Conservation (phyloP, 2,797 vertebrate genomes). For the Benthosema pterotum region DNA sequence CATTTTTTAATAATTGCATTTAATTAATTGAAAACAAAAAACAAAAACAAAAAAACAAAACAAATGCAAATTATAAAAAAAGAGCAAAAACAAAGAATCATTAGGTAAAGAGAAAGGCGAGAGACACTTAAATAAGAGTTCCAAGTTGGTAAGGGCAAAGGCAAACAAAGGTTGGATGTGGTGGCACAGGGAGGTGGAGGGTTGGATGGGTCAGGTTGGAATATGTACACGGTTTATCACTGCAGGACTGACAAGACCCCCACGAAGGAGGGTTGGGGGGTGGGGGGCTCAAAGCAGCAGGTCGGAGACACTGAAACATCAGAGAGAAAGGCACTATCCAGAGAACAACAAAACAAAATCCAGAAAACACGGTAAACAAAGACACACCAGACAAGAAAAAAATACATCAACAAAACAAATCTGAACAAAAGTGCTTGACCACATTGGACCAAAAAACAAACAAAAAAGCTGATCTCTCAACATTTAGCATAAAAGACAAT, state of each 20-base stretch:
- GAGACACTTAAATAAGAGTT: slow-evolving; percentile 83
- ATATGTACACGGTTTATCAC: slow-evolving; percentile 74
- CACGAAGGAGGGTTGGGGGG: slow-evolving; percentile 9
- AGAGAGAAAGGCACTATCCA: slow-evolving; percentile 95
- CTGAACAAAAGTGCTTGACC: slow-evolving; percentile 80
- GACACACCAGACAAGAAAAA: slow-evolving; percentile 43
- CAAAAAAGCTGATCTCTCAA: slow-evolving; percentile 71
- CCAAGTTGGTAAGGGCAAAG: slow-evolving; percentile 69
- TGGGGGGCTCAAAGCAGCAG: slow-evolving; percentile 68
- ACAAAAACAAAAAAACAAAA: slow-evolving; percentile 37
- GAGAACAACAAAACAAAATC: slow-evolving; percentile 74
- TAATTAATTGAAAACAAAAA: slow-evolving; percentile 82
- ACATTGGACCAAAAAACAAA: slow-evolving; percentile 60
- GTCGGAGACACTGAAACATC: slow-evolving; percentile 79
- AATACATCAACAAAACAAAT: slow-evolving; percentile 34
- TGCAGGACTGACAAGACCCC: slow-evolving; percentile 65
- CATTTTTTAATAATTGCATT: slow-evolving; percentile 81
- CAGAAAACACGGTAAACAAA: slow-evolving; percentile 58
- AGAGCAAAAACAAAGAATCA: slow-evolving; percentile 64
- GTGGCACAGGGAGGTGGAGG: background rate
- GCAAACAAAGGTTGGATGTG: slow-evolving; percentile 53
- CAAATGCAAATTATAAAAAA: slow-evolving; percentile 60
- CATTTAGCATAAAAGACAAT: slow-evolving; percentile 33
- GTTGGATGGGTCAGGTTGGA: slow-evolving; percentile 47
- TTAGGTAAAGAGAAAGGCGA: slow-evolving; percentile 75